Base-by-base conservation (phyloP, 2,888 invertebrate genomes). In the Melanargia galathea region DNA sequence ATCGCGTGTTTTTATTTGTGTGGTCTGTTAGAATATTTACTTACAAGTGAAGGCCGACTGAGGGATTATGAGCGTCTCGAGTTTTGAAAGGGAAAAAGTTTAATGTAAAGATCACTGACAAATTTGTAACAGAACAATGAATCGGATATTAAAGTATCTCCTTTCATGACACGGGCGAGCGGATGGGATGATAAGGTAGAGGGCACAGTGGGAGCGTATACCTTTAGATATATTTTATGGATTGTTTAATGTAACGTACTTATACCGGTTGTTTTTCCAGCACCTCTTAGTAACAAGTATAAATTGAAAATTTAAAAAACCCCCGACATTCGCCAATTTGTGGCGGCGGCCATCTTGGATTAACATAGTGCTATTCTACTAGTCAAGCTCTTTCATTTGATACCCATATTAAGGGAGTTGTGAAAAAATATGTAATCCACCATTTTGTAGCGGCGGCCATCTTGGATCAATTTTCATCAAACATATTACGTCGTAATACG, bases 121-220 rank as follows among this genome's bases (percentile, higher is more conserved):
- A 90, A 90, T 91, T 91, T 91, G 90, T 90, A 90, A 90, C 91
- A 90, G 90, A 89, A 90, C 90, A 91, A 90, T 90, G 90, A 90
- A 84, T 90, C 84, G 88, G 90, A 89, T 88, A 89, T 90, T 87
- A 89, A 87, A 87, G 89, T 90, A 90, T 91, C 90, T 77, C 76
- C 82, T 91, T 91, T 87, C 90, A 84, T 86, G 91, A 87, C 85
- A 85, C 86, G 84, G 86, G 82, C 84, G 80, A 88, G 83, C 86
- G 87, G 87, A 87, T 87, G 85, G 80, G 81, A 71, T 71, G 69
- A 68, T 85, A 73, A 82, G 81, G 81, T 65, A 72, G 75, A 63
- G 85, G 63, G 62, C 77, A 78, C 63, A 64, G 80, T 86, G 77
- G 51, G 54, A 40, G 35, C 30, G 24, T 45, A 10, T 45, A 46